Base-by-base conservation (phyloP, 2,797 vertebrate species). In the Emys orbicularis region DNA sequence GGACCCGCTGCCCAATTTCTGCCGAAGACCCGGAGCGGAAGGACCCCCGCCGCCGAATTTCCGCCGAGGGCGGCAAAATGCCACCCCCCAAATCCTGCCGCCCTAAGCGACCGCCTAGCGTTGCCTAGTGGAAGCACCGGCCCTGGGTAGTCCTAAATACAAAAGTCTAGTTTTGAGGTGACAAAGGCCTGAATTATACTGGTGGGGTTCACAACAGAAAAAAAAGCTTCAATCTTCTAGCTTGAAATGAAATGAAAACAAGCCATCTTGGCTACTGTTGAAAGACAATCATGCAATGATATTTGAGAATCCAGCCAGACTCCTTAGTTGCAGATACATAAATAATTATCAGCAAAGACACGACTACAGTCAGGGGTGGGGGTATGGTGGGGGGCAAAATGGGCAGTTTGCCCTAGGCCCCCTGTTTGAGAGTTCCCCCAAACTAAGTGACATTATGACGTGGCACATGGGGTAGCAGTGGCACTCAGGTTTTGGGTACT, bases 281-380 rank as follows among this genome's bases (percentile, higher is more conserved):
- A n/a, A 25, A 27, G 18, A 1, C 0, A 10, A 18, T 72, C 56
- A 37, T 25, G 2, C 23, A 47, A 76, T 29, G n/a, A 80, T 80
- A 49, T 61, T 65, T 37, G 0, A 0, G 65, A 79, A 25, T 77
- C 83, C 34, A 21, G 52, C 37, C 44, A 76, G 34, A 79, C 7
- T 44, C 12, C 23, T 25, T 18, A 15, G 57, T 27, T 0, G 0
- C 10, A 49, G 54, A 18, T 41, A 72, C 53, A 25, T 8, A 1
- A 74, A 34, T 52, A 54, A 18, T 82, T 47, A 61, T 3, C 50
- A 21, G 5, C 18, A 2, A 29, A 54, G 5, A 37, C 47, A 29
- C 5, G 15, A 6, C 50, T 84, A 49, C 52, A 18, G 54, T 37
- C 37, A 41, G 49, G 79, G 53, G 7, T 4, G 34, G 8, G 4